Evolutionary conservation across 2,888 invertebrate species (phyloP).

Genomic region (Lycaena phlaeas): DNA sequence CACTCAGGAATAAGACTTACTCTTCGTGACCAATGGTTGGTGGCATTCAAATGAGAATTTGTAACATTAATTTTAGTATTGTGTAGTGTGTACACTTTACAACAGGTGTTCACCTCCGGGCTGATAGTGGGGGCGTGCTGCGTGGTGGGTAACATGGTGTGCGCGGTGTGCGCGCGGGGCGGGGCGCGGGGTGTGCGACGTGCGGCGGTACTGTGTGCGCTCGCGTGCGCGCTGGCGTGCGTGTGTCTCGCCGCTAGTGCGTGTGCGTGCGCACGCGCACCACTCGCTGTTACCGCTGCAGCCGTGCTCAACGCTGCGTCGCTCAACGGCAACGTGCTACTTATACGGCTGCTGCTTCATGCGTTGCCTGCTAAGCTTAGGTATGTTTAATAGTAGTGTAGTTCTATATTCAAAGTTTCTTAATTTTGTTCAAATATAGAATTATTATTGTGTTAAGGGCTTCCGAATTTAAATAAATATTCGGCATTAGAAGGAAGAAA

Average conservation of each 20-base stretch:
- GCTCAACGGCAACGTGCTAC: conserved; percentile 54
- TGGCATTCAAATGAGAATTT: too few relatives aligned
- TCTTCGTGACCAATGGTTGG: too few relatives aligned
- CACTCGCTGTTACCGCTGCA: conserved; percentile 51
- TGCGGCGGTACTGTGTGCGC: conserved; percentile 49
- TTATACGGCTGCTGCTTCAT: conserved; percentile 48
- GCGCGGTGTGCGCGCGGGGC: conserved; percentile 45
- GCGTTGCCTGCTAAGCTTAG: conserved; percentile 58
- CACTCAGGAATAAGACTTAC: too few relatives aligned
- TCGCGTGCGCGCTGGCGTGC: conserved; percentile 49
- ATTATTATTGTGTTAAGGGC: neutral
- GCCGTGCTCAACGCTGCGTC: conserved; percentile 58
- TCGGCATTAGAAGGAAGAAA: too few relatives aligned
- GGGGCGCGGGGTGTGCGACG: conserved; percentile 48
- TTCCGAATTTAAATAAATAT: too few relatives aligned
- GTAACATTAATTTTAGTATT: too few relatives aligned
- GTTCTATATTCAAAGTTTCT: too few relatives aligned
- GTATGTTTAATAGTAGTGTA: conserved; percentile 26
- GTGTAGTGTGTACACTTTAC: too few relatives aligned
- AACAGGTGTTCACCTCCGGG: conserved; percentile 57
- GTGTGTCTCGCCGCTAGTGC: conserved; percentile 47
- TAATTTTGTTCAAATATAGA: too few relatives aligned
- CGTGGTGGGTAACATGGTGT: conserved; percentile 52
- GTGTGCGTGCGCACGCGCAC: conserved; percentile 41
- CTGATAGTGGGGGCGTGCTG: conserved; percentile 58